Evolutionary conservation across 2,113 vertebrate genomes (phyloP).

Genomic region (Chaenogobius annularis): DNA sequence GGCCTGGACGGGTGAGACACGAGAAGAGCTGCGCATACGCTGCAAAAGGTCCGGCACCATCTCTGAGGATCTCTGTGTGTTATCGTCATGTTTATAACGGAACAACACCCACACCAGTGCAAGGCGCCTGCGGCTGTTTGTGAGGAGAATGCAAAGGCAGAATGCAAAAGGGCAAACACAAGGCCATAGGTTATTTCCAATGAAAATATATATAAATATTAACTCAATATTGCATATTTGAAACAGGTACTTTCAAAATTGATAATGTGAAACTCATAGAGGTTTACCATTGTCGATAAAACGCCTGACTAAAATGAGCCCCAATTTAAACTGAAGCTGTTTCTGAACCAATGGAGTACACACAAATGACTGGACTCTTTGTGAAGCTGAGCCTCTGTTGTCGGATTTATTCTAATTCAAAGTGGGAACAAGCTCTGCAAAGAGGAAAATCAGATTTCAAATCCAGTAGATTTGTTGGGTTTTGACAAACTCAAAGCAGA

Average conservation of each 20-base stretch:
- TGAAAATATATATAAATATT: not conserved
- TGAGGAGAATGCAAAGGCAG: constrained; percentile 22
- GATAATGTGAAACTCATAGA: too few species aligned
- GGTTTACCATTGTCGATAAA: too few species aligned
- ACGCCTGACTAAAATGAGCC: too few species aligned
- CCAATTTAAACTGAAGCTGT: too few species aligned
- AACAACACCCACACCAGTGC: constrained; percentile 28
- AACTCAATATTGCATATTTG: not conserved
- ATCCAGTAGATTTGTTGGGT: too few species aligned
- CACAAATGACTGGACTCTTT: too few species aligned
- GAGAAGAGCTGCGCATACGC: constrained; percentile 18
- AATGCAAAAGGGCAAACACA: not conserved
- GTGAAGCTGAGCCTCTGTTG: too few species aligned
- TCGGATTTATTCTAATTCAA: too few species aligned
- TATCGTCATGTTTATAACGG: constrained; percentile 15
- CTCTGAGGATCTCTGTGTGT: constrained; percentile 23
- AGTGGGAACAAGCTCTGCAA: too few species aligned
- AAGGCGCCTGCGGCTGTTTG: constrained; percentile 35
- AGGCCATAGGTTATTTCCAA: not conserved
- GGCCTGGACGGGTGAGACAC: constrained; percentile 47
- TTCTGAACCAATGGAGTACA: too few species aligned
- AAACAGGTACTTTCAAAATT: not conserved
- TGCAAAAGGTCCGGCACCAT: constrained; percentile 27
- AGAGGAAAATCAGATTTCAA: too few species aligned
- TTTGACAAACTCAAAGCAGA: too few species aligned